Base-by-base conservation (phyloP, 2,797 vertebrate species). In the Smutsia gigantea region DNA sequence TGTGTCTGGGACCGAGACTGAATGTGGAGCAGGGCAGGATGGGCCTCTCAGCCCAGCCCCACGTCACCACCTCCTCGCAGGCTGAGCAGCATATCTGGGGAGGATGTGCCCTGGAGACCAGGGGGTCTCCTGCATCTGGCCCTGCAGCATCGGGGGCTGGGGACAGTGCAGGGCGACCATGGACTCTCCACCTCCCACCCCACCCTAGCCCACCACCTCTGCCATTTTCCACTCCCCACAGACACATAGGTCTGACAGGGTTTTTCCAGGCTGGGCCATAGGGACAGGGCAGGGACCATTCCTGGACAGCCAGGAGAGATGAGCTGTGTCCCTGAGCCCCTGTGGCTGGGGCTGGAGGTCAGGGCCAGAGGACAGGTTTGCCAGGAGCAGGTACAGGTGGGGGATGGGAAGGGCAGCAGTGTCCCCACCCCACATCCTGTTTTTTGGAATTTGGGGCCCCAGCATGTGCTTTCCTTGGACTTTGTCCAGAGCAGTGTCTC, bases 181-280 rank as follows among this genome's bases (percentile, higher is more conserved):
- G 29, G 37, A 66, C 72, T 90, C 49, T 87, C 77, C n/a, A n/a
- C 39, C 31, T 68, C 61, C 81, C 2, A 1, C 21, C 66, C 61
- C 12, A 14, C 39, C 85, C 18, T 2, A 4, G 18, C 83, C 68
- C 15, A 8, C 57, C 14, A 2, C 91, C n/a, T 18, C 61, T 31
- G 59, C 34, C 74, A 5, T 31, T 61, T 88, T 55, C 94, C 53
- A 72, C 12, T 25, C 39, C 68, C 74, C 4, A 5, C 34, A 66
- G 86, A 7, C 83, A 79, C 53, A 68, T 15, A 4, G 17, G 23
- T 29, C 89, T 61, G 77, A 19, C 71, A 42, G 93, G 42, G 53
- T 81, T 97, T 98, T 97, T 97, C 97, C 97, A 93, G 94, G 55
- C 90, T 82, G 79, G 81, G 25, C 29, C 68, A 12, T 13, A 46